Percentiles rank a stretch among this genome's conserved stretches.
Evolutionary conservation across 2,888 invertebrate genomes (phyloP).

Genomic region (Linnaemya tessellans): DNA sequence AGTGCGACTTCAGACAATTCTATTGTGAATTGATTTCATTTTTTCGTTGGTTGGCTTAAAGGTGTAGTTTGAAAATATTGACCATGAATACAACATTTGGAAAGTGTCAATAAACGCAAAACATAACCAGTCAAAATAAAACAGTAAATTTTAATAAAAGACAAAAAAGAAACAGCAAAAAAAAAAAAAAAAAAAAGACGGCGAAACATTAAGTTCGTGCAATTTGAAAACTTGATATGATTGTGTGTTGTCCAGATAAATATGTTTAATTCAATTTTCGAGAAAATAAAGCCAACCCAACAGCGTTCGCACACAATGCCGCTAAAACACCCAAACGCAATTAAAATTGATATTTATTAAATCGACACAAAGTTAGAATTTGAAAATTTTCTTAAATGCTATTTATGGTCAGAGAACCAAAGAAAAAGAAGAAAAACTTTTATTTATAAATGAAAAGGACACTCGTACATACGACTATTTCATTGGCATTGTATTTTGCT

Average conservation of each 20-base stretch:
- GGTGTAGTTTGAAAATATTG: constrained; percentile 61
- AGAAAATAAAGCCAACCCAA: constrained; percentile 14
- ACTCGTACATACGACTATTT: not conserved
- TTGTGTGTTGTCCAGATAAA: constrained; percentile 26
- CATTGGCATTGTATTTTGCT: not conserved
- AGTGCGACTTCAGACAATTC: constrained; percentile 40
- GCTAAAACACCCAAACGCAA: constrained; percentile 50
- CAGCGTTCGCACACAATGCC: constrained; percentile 11
- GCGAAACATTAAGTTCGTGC: constrained; percentile 64
- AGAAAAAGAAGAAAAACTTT: not conserved
- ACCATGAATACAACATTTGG: constrained; percentile 67
- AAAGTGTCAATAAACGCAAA: constrained; percentile 72
- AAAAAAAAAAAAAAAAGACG: not conserved
- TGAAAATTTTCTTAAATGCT: constrained; percentile 14
- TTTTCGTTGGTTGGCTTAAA: constrained; percentile 13
- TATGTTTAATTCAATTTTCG: constrained; percentile 24
- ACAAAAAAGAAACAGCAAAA: not conserved
- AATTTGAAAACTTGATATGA: constrained; percentile 57
- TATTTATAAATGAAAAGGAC: constrained; percentile 10
- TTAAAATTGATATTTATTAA: constrained; percentile 55
- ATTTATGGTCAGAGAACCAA: constrained; percentile 31
- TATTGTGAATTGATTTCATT: constrained; percentile 48
- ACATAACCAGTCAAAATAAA: constrained; percentile 56
- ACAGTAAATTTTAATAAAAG: constrained; percentile 25
- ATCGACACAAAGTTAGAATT: constrained; percentile 39